Evolutionary conservation across 2,888 invertebrate genomes (phyloP).

Genomic region (Steinernema hermaphroditum): DNA sequence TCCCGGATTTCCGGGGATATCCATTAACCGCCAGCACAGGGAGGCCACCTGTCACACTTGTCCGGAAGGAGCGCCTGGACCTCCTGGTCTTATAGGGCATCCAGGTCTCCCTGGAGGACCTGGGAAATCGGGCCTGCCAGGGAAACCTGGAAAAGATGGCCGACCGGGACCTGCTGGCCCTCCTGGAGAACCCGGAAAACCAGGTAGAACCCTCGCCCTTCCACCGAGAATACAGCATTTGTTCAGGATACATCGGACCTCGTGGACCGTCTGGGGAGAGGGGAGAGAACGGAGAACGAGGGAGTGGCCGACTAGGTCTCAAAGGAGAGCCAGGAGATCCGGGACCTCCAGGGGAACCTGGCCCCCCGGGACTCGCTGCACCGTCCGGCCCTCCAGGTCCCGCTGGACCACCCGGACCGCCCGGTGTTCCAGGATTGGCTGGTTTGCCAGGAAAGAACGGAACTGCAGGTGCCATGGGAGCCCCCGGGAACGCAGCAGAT

Average conservation of each 20-base stretch:
- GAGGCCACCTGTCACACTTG: background rate
- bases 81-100: background rate
- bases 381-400: conserved; percentile 36
- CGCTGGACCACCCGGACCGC: conserved; percentile 57
- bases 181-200: background rate
- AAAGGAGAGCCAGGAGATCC: background rate
- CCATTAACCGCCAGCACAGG: background rate
- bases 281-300: background rate
- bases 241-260: background rate
- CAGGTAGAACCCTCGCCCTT: background rate
- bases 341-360: background rate
- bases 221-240: too few species aligned
- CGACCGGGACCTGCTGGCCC: background rate
- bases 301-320: background rate
- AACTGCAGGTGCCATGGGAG: background rate
- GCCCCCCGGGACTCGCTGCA: background rate
- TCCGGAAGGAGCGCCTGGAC: background rate
- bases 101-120: background rate
- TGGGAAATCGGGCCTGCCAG: background rate
- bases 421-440: conserved; percentile 43
- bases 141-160: background rate
- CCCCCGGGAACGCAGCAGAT: background rate
- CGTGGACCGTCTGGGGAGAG: background rate
- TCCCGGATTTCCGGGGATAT: background rate
- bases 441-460: background rate